Base-by-base conservation (phyloP, 2,113 vertebrate genomes). In the Notechis scutatus region DNA sequence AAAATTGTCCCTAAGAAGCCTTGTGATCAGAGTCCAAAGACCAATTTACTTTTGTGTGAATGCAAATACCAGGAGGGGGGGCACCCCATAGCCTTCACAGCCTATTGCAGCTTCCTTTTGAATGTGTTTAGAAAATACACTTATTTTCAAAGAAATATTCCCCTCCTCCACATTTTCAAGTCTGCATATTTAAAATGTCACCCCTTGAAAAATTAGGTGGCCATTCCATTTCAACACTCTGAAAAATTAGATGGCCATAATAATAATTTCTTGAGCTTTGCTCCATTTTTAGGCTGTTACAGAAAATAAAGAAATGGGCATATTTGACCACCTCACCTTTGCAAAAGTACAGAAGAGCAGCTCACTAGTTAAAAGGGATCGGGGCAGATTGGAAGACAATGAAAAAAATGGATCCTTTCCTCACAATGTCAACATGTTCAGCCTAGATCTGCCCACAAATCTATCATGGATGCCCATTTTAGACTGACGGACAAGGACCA, bases 231-330 rank as follows among this genome's bases (percentile, higher is more conserved):
- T 59, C 57, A 59, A 59, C 57, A 59, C 21, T 24, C 0, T 59
- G 23, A 24, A 59, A 59, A 24, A 59, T 24, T 59, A 24, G 57
- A 24, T 59, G 57, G 57, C 21, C 57, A 24, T 59, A 59, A 24
- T 59, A 59, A 24, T 24, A 23, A 59, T 24, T 59, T 57, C 81
- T 87, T 93, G 55, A 74, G 90, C 92, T 93, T 85, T 88, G 88
- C 18, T 92, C 88, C 87, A 93, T 94, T 92, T 89, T 94, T 96
- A 92, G 61, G 61, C 61, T n/a, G 26, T n/a, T 64, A 1, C 61
- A 64, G 61, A 64, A 61, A 64, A 12, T n/a, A n/a, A 64, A 64
- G 11, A n/a, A 64, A 29, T 4, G 4, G 26, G 11, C 14, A 64
- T 64, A 3, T n/a, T 14, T 64, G 61, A 14, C 11, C 61, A 64